Evolutionary conservation across 2,113 vertebrate species (phyloP), one percentile per base, ranked within the genome.

Genomic region (Cololabis saira): DNA sequence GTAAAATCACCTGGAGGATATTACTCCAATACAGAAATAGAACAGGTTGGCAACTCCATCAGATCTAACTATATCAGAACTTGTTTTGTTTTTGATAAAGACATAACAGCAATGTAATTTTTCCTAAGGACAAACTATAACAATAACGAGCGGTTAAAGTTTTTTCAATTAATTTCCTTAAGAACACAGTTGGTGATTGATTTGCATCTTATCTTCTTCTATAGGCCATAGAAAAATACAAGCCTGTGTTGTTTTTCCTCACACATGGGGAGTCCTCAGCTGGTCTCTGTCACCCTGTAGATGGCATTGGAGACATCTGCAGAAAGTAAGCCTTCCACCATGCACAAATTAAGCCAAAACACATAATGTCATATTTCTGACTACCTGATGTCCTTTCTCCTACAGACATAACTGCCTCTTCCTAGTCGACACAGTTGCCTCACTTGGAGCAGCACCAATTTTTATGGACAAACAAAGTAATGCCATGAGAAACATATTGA

Each of bases 401-500:
- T 0, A 0, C 87, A 99, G 98, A 83, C 86, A 97, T 17, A 88
- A 94, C 76, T 98, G 96, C 67, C 91, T 99, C 71, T 92, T 99
- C 51, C 89, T 99, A 8, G 96, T 99, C 37, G 97, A 99, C 1
- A 91, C 95, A 0, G 98, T 99, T 18, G 98, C 96, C 1, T 98
- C 98, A 0, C 90, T 99, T 0, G 96, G 97, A 1, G 98, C 96
- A 33, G 78, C 88, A 30, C 97, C 98, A 12, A 82, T 99, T 80
- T 91, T 95, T 89, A 99, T 99, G 98, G 98, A 99, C 90, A 92
- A 93, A 66, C 97, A 98, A 90, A 96, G 98, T 99, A 90, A 47
- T 16, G 45, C 2, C n/a, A 18, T 47, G 17, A 10, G 10, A 47
- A 17, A 18, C 2, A 47, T 18, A 18, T 18, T 11, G 3, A 47